Conservation (phyloP, 2,113 vertebrate genomes). For the Grus americana region DNA sequence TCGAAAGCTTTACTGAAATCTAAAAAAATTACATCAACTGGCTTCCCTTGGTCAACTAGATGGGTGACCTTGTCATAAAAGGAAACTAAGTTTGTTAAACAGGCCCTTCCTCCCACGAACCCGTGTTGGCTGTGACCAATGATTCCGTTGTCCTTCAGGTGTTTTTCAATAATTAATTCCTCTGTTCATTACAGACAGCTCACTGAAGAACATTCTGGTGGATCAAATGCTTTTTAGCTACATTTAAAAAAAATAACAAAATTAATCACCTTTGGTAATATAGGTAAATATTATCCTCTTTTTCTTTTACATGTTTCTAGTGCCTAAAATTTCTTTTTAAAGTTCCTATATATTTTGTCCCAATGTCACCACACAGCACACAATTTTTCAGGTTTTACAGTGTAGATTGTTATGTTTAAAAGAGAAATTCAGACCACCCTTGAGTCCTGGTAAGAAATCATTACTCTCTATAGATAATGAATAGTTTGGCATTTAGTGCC, state of each 20-base stretch:
- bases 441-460: background rate
- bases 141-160: too few species aligned
- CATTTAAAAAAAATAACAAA: background rate
- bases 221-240: background rate
- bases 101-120: too few species aligned
- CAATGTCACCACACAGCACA: background rate
- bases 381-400: background rate
- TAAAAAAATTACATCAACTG: too few species aligned
- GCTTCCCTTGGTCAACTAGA: too few species aligned
- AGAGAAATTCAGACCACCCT: background rate
- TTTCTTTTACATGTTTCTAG: background rate
- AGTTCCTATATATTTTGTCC: background rate
- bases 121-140: too few species aligned
- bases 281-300: background rate
- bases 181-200: background rate
- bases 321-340: background rate
- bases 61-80: too few species aligned
- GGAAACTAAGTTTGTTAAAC: too few species aligned
- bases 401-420: background rate
- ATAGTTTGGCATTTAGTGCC: background rate
- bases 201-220: background rate
- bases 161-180: background rate
- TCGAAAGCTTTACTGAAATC: too few species aligned
- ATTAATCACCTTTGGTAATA: background rate
- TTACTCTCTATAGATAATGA: background rate